Evolutionary conservation across 2,888 invertebrate genomes (phyloP).

Genomic region (Terebella lapidaria): DNA sequence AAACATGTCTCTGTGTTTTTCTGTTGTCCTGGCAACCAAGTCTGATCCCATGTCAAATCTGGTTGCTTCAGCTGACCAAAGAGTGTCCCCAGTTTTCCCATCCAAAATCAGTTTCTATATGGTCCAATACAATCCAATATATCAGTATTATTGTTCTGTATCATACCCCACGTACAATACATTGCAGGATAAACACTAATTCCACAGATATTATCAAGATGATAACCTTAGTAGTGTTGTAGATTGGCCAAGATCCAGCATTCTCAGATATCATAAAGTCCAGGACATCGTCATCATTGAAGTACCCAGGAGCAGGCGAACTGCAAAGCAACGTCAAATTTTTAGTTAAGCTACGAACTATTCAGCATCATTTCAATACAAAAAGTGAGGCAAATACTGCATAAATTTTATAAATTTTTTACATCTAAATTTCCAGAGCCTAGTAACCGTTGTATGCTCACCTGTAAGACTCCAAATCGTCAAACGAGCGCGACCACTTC

Average conservation of each 20-base stretch:
- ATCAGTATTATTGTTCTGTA: too few species aligned
- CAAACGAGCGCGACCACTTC: slow-evolving; percentile 37
- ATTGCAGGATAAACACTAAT: too few species aligned
- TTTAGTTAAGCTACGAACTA: too few species aligned
- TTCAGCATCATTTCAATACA: too few species aligned
- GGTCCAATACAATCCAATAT: background rate
- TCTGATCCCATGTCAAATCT: slow-evolving; percentile 38
- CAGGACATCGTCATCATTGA: slow-evolving; percentile 38
- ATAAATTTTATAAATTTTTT: too few species aligned
- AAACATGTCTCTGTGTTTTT: slow-evolving; percentile 34
- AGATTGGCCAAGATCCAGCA: slow-evolving; percentile 34
- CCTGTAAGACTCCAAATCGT: slow-evolving; percentile 46
- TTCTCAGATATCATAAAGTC: slow-evolving; percentile 46
- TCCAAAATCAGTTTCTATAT: slow-evolving; percentile 36
- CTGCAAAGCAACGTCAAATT: slow-evolving; percentile 26
- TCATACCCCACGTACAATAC: too few species aligned
- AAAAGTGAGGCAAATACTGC: too few species aligned
- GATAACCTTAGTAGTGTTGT: background rate
- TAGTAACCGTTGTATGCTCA: too few species aligned
- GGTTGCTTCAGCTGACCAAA: slow-evolving; percentile 36
- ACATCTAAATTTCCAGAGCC: too few species aligned
- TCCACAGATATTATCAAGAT: background rate
- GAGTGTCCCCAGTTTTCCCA: slow-evolving; percentile 34
- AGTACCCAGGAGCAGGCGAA: slow-evolving; percentile 46
- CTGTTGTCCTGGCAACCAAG: slow-evolving; percentile 32